Base-by-base conservation (phyloP, 2,797 vertebrate species). In the Gymnoscopelus microlampas region DNA sequence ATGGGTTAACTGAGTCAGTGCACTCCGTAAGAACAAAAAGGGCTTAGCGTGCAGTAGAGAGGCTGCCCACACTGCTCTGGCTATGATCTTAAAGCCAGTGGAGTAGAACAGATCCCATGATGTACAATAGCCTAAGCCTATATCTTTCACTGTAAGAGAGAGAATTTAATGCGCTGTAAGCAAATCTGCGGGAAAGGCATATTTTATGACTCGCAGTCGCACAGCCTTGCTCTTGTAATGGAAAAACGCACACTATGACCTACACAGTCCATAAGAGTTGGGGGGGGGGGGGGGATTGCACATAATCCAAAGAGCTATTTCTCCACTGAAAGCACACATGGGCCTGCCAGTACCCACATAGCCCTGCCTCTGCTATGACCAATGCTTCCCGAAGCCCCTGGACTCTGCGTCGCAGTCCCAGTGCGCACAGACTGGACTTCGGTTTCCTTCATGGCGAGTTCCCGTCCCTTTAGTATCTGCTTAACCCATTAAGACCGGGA, bases 121-220 rank as follows among this genome's bases (percentile, higher is more conserved):
- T n/a, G 66, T 62, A 64, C 10, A 74, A 79, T 72, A 79, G 58
- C 32, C 5, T 29, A 15, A 66, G 70, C 59, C 48, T 50, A 29
- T 75, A 86, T 79, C 9, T 68, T 63, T 74, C 71, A 84, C 78
- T 48, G 57, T 65, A 50, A 53, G 50, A 60, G 10, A 44, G 39
- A 44, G 58, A 51, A 68, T 79, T 79, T 85, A 84, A 80, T 85
- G 91, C 87, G 79, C 50, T 61, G 86, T 87, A 85, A 89, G 87
- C 87, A 91, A 86, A 91, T 86, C 73, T 81, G 58, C 72, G 76
- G 70, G 44, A 77, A 89, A 88, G 73, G 67, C 82, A 90, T 44
- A 10, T 82, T 85, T 84, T 49, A 84, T 60, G 48, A 83, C 66
- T 68, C 61, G 47, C 15, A 78, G 68, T 68, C 61, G 47, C 15